A percentile compares a stretch with the other conserved stretches of the same genome.
These are phyloP conservation scores for Aelia acuminata DNA, from an alignment of 2,888 invertebrate genomes.

Conservation along the genomic window DNA sequence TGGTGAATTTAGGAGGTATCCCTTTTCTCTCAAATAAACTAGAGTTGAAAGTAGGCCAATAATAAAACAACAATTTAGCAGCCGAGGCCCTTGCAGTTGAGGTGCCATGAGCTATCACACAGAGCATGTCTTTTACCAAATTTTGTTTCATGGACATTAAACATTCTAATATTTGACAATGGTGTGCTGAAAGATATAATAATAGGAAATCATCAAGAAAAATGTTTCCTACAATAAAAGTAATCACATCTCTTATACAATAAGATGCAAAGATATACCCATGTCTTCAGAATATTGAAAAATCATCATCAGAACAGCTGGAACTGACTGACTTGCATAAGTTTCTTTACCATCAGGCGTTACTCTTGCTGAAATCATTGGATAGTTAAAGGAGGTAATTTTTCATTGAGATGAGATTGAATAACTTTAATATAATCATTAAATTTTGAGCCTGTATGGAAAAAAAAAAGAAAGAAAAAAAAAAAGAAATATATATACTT, in stretches of 20 bases:
- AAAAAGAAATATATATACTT: constrained; percentile 70
- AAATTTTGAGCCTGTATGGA: not conserved
- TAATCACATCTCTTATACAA: not conserved
- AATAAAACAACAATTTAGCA: constrained; percentile 96
- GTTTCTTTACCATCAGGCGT: constrained; percentile 82
- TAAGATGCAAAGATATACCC: constrained; percentile 72
- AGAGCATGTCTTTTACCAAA: constrained; percentile 92
- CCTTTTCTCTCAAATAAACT: constrained; percentile 92
- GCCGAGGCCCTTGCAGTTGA: constrained; percentile 94
- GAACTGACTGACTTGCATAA: constrained; percentile 87
- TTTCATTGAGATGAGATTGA: not conserved
- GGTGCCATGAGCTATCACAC: constrained; percentile 97
- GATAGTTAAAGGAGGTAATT: not conserved
- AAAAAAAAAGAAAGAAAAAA: too few relatives aligned
- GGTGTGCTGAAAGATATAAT: constrained; percentile 79
- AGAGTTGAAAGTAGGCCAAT: constrained; percentile 98
- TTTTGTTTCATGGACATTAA: constrained; percentile 94
- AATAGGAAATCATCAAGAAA: not conserved
- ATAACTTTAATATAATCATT: not conserved
- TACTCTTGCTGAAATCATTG: constrained; percentile 75
- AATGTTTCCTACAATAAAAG: not conserved
- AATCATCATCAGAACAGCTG: constrained; percentile 97
- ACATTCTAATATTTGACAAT: constrained; percentile 96
- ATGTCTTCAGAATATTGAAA: constrained; percentile 93
- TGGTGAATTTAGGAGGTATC: constrained; percentile 88